Evolutionary conservation across 1,140 invertebrate genomes (phyloP).

Genomic region (Grapholita molesta): DNA sequence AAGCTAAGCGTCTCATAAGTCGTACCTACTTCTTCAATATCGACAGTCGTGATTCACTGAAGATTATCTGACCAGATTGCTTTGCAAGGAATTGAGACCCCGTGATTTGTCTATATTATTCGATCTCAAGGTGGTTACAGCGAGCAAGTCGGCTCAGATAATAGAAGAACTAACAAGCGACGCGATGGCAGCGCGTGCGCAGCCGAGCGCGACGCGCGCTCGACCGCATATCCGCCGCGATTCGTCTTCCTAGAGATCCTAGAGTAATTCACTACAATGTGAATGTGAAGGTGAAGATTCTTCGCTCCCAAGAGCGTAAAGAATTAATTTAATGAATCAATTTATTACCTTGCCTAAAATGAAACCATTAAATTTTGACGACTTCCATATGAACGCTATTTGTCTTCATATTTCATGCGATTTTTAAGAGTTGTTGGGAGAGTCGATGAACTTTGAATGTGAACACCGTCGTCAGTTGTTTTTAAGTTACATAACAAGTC

Average conservation of each 20-base stretch:
- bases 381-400: not conserved
- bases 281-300: conserved; percentile 15
- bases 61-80: conserved; percentile 7
- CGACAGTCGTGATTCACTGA: conserved; percentile 6
- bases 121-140: conserved; percentile 49
- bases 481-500: conserved; percentile 3
- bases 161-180: conserved; percentile 61
- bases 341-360: not conserved
- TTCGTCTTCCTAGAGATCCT: conserved; percentile 57
- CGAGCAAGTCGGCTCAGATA: conserved; percentile 50
- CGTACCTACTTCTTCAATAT: not conserved
- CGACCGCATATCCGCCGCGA: conserved; percentile 68
- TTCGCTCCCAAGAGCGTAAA: not conserved
- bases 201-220: conserved; percentile 56
- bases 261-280: conserved; percentile 20
- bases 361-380: not conserved
- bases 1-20: too few species aligned
- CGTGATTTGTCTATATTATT: conserved; percentile 43
- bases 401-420: not conserved
- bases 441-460: conserved; percentile 12
- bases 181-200: conserved; percentile 54
- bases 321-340: not conserved
- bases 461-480: not conserved
- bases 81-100: conserved; percentile 28
- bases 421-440: not conserved